Evolutionary conservation across 2,888 invertebrate species (phyloP).

Genomic region (Phytoseiulus persimilis): DNA sequence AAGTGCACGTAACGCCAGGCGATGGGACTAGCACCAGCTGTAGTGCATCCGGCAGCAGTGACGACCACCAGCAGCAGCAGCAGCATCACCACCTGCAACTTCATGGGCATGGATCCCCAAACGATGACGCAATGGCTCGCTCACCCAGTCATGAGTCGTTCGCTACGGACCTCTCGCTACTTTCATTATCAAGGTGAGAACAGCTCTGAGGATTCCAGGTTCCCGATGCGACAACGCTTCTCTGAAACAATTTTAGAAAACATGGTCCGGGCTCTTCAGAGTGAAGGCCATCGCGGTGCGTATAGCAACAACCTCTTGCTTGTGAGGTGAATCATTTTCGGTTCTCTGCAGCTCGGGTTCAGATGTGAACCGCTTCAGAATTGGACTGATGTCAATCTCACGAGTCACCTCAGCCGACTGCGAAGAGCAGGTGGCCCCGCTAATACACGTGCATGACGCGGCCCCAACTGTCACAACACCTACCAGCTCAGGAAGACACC

Average conservation of each 20-base stretch:
- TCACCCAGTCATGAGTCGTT: conserved; percentile 77
- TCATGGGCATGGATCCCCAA: not conserved
- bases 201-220: too few species aligned
- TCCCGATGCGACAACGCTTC: too few species aligned
- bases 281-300: too few species aligned
- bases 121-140: conserved; percentile 50
- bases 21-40: conserved; percentile 11
- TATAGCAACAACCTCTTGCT: too few species aligned
- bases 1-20: not conserved
- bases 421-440: conserved; percentile 43
- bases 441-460: conserved; percentile 53
- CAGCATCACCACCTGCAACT: conserved; percentile 19
- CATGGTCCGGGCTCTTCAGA: too few species aligned
- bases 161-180: conserved; percentile 69
- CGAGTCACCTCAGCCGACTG: conserved; percentile 47
- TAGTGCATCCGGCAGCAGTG: not conserved
- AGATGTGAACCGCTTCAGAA: conserved; percentile 38
- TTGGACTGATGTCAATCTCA: conserved; percentile 50
- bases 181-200: conserved; percentile 61
- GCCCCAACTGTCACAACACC: conserved; percentile 52
- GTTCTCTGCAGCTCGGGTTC: conserved; percentile 38
- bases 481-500: conserved; percentile 36
- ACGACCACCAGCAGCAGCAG: conserved; percentile 18
- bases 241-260: too few species aligned
- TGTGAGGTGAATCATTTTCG: not conserved